A percentile compares a stretch with the other conserved stretches of the same genome.
Conservation (phyloP, 2,888 invertebrate species). For the Nebria brevicollis region DNA sequence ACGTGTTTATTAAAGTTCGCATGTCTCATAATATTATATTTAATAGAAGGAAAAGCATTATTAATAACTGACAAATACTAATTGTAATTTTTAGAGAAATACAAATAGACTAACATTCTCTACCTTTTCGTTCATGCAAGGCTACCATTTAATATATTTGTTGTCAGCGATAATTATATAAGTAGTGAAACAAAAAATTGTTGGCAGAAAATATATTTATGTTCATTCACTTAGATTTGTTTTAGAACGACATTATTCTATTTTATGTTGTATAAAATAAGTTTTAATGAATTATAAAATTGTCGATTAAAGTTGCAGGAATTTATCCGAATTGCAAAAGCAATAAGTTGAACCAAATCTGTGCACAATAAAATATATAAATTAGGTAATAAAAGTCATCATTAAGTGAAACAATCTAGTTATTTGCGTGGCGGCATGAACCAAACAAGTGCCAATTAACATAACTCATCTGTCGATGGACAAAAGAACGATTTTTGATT, state of each 20-base stretch:
- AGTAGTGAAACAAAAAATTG: too few relatives aligned
- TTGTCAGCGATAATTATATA: too few relatives aligned
- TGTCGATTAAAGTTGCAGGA: neutral
- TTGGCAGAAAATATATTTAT: too few relatives aligned
- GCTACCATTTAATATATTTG: neutral
- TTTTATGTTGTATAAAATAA: neutral
- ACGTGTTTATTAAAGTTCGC: neutral
- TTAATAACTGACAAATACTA: neutral
- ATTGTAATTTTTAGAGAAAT: neutral
- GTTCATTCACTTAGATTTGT: too few relatives aligned
- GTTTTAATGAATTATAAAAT: neutral
- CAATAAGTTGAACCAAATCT: neutral
- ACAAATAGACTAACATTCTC: neutral
- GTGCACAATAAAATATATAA: neutral
- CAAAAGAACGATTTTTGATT: constrained; percentile 22
- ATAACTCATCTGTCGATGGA: neutral
- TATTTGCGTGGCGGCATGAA: neutral
- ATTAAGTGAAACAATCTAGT: neutral
- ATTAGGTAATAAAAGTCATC: neutral
- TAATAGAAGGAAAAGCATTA: neutral
- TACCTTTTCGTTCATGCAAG: neutral
- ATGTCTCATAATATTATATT: neutral
- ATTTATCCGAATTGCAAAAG: neutral
- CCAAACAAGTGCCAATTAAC: neutral
- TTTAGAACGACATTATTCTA: neutral